A percentile compares a stretch with the other conserved stretches of the same genome.
Conservation (phyloP, 2,797 vertebrate genomes). For the Apogon talboti region DNA sequence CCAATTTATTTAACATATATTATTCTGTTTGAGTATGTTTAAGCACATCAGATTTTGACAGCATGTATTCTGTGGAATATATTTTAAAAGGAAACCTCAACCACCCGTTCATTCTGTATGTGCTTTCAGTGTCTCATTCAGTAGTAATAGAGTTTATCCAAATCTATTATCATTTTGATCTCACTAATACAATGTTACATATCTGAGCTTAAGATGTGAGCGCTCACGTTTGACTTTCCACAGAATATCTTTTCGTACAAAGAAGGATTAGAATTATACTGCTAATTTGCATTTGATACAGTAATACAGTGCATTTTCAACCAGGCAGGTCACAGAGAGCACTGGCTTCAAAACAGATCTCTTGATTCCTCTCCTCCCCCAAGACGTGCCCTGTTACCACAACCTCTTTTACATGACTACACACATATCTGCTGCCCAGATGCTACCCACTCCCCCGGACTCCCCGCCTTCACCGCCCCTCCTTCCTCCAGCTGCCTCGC, state of each 20-base stretch:
- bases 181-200: conserved; percentile 17
- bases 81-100: too few species aligned
- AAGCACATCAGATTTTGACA: too few species aligned
- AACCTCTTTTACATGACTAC: conserved; percentile 77
- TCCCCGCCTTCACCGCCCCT: conserved; percentile 32
- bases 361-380: conserved; percentile 57
- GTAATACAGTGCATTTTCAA: conserved; percentile 13
- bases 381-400: conserved; percentile 64
- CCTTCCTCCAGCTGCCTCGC: conserved; percentile 66
- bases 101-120: too few species aligned
- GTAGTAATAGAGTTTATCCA: conserved; percentile 40
- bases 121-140: conserved; percentile 7
- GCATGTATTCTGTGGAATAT: too few species aligned
- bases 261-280: conserved; percentile 26
- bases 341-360: conserved; percentile 61
- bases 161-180: conserved; percentile 31
- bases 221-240: conserved; percentile 39
- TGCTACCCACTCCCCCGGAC: conserved; percentile 62
- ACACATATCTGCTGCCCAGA: conserved; percentile 81
- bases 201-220: conserved; percentile 37
- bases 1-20: too few species aligned
- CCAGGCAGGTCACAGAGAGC: conserved; percentile 48
- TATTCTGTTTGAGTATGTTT: too few species aligned
- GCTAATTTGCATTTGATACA: conserved; percentile 29
- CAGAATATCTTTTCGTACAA: conserved; percentile 8